Base-by-base conservation (phyloP, 2,113 vertebrate species). In the Brienomyrus longianalis region DNA sequence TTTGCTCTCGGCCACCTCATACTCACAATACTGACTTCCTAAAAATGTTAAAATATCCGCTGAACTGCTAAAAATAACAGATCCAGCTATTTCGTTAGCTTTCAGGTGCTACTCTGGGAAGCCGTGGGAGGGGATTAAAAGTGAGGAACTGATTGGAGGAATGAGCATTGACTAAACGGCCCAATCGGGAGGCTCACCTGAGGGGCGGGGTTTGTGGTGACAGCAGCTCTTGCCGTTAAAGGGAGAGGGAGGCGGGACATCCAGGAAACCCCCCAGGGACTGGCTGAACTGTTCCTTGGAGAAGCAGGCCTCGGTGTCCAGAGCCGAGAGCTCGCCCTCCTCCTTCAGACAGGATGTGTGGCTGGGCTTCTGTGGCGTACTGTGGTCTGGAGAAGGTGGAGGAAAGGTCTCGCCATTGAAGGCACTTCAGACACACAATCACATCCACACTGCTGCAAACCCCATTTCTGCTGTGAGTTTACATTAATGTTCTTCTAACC, bases 241-340 rank as follows among this genome's bases (percentile, higher is more conserved):
- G 1, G 90, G 66, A 0, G 93, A 92, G 5, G 94, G 93, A 19
- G 95, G 95, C 59, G 92, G 94, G 92, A 96, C 95, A 88, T 96
- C 96, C 2, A 93, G 92, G 35, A 96, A 92, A 3, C 95, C 94
- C 2, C 91, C 92, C 83, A 93, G 88, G 2, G 93, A 91, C 83
- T 95, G 94, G 74, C 91, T 91, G 74, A 94, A 95, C 15, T 84
- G 88, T 89, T 95, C 92, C 43, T 93, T 93, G 47, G 94, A 93
- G 48, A 93, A 90, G 91, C 92, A 94, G 90, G 92, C 92, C 62
- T 90, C 56, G 0, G 5, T 74, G 48, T 86, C 84, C n/a, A 19
- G 43, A 5, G 13, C 17, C 2, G 9, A 77, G 27, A 62, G 56
- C 11, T 21, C 23, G 3, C 27, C 54, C 90, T 95, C 94, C 88